These are phyloP conservation scores for Acleris literana DNA, from an alignment of 2,888 invertebrate genomes.

Conservation along the genomic window DNA sequence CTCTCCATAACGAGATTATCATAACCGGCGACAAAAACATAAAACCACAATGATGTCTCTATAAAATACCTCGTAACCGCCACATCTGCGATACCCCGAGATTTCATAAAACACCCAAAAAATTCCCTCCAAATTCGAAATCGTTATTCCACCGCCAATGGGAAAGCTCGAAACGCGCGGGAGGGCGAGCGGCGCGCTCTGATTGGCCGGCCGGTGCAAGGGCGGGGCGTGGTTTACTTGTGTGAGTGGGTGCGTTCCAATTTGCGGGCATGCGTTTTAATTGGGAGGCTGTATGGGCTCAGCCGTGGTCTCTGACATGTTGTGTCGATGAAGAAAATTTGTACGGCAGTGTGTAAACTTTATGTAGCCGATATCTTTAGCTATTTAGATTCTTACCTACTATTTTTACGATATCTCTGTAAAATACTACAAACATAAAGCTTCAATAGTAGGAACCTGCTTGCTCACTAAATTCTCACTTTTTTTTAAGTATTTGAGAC, in stretches of 20 bases:
- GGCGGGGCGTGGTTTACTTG: conserved; percentile 64
- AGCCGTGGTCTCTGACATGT: conserved; percentile 36
- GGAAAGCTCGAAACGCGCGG: conserved; percentile 56
- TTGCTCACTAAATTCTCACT: no score
- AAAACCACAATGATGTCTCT: conserved; percentile 65
- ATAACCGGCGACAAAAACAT: conserved; percentile 66
- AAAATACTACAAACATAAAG: no score
- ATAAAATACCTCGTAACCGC: conserved; percentile 66
- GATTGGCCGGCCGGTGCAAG: conserved; percentile 62
- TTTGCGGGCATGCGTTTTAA: conserved; percentile 60
- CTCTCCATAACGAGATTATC: conserved; percentile 75
- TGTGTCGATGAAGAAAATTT: conserved; percentile 44
- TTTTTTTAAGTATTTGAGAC: no score
- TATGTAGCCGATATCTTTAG: background rate
- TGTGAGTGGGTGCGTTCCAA: conserved; percentile 65
- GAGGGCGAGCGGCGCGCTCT: conserved; percentile 64
- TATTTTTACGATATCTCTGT: no score
- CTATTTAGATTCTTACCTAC: no score
- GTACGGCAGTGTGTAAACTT: conserved; percentile 6
- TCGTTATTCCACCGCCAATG: conserved; percentile 71
- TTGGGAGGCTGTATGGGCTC: conserved; percentile 57
- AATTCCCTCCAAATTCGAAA: conserved; percentile 74
- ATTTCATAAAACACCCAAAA: conserved; percentile 78
- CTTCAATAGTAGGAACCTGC: no score
- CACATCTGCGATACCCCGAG: conserved; percentile 54